Conservation (phyloP, 2,113 vertebrate genomes). For the Clarias macrocephalus region DNA sequence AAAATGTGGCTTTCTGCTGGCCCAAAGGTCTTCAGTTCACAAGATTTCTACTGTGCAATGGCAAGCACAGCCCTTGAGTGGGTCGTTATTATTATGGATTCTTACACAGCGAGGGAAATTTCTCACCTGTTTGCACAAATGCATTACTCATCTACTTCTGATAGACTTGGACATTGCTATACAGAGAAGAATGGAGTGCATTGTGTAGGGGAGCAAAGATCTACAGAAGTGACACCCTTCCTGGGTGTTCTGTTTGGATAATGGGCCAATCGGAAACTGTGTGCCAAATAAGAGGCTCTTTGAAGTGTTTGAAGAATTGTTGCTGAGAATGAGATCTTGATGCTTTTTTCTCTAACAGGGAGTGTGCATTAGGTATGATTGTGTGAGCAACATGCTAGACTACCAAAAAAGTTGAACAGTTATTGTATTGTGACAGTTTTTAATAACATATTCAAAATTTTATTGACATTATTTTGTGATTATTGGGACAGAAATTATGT, state of each 20-base stretch:
- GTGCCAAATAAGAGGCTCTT: conserved; percentile 53
- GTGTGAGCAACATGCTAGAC: conserved; percentile 18
- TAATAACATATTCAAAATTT: conserved; percentile 16
- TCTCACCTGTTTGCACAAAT: conserved; percentile 62
- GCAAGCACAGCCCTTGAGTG: conserved; percentile 19
- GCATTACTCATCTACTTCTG: conserved; percentile 50
- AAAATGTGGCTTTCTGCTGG: conserved; percentile 42
- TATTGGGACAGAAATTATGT: neutral
- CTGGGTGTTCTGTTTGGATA: conserved; percentile 65
- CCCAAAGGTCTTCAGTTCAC: conserved; percentile 29
- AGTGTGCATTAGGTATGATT: conserved; percentile 33
- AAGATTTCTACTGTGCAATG: conserved; percentile 30
- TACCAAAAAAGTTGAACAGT: conserved; percentile 19
- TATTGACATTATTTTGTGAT: neutral
- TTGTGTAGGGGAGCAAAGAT: conserved; percentile 57
- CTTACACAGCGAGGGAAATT: conserved; percentile 60
- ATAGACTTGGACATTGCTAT: conserved; percentile 52
- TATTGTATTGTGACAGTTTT: conserved; percentile 2
- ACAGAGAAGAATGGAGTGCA: conserved; percentile 69
- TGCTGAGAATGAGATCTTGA: conserved; percentile 32
- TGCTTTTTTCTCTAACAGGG: conserved; percentile 23
- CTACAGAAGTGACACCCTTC: conserved; percentile 58
- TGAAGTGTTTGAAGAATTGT: conserved; percentile 63
- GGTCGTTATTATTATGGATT: conserved; percentile 63
- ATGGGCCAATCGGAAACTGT: conserved; percentile 58